Base-by-base conservation (phyloP, 1,140 invertebrate species). In the Drosophila mauritiana region DNA sequence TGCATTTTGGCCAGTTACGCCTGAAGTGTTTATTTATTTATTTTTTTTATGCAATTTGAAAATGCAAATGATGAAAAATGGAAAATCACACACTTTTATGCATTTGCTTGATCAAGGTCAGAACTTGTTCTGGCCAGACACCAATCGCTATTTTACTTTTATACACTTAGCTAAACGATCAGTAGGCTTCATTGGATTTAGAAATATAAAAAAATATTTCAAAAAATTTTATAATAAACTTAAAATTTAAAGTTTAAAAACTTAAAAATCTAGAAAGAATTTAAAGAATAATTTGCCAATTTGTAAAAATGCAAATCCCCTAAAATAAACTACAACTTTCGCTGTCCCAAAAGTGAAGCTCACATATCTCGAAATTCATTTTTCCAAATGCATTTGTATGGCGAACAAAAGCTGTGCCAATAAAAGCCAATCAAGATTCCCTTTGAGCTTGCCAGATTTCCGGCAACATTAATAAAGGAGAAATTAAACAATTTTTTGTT, bases 391-490 rank as follows among this genome's bases (percentile, higher is more conserved):
- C 48, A 36, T 51, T 51, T 17, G 48, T 51, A 31, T 36, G n/a
- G n/a, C 46, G 8, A 12, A 69, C 62, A 69, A 70, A 70, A 56
- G 67, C 67, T 25, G 36, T n/a, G 63, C 15, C 67, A 70, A 70
- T 70, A 70, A 70, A 70, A 36, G 27, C 64, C 67, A 70, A 70
- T 70, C 53, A 69, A 70, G 65, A 64, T 48, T 69, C 64, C 27
- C 42, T 48, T 68, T 70, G 42, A 46, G 49, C 42, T 48, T 56
- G 37, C 39, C 68, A 74, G 57, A 62, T 75, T 51, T 75, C 58
- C 58, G 69, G 69, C 58, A 75, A 74, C 72, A 73, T 64, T 74
- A 51, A 43, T 74, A 69, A 70, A 70, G 46, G 63, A 55, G 42
- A 68, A 69, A 70, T 69, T 68, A 17, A 39, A 31, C 37, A 34